Conservation (phyloP, 2,797 vertebrate species). For the Centroberyx gerrardi region DNA sequence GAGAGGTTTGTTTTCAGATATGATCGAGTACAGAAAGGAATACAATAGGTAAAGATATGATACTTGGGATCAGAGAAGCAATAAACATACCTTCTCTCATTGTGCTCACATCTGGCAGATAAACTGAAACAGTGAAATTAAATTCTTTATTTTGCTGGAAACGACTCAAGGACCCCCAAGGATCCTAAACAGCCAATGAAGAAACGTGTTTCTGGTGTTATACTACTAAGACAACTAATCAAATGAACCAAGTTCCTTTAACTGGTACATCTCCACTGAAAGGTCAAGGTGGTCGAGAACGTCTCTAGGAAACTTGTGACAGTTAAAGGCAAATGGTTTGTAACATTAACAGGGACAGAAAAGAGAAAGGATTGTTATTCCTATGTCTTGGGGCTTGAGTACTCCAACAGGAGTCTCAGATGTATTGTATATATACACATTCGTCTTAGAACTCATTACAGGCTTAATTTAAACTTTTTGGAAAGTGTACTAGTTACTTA, state of each 20-base stretch:
- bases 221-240: background rate
- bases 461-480: slow-evolving; percentile 30
- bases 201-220: background rate
- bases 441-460: background rate
- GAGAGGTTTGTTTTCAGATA: background rate
- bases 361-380: slow-evolving; percentile 6
- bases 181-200: slow-evolving; percentile 5
- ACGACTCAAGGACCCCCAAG: background rate
- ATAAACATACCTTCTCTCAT: background rate
- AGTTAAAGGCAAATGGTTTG: slow-evolving; percentile 26
- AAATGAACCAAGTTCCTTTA: slow-evolving; percentile 13
- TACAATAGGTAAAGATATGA: background rate
- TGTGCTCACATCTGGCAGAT: background rate
- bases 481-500: slow-evolving; percentile 13
- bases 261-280: background rate
- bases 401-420: slow-evolving; percentile 14
- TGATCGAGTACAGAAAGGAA: background rate
- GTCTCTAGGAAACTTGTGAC: slow-evolving; percentile 16
- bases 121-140: slow-evolving; percentile 7
- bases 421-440: background rate
- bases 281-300: background rate
- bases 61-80: background rate
- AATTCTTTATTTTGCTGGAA: background rate
- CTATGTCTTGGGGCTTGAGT: slow-evolving; percentile 2
- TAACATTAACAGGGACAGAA: background rate